These are phyloP conservation scores for Drosophila lacertosa DNA, from an alignment of 1,140 invertebrate species.

Conservation along the genomic window DNA sequence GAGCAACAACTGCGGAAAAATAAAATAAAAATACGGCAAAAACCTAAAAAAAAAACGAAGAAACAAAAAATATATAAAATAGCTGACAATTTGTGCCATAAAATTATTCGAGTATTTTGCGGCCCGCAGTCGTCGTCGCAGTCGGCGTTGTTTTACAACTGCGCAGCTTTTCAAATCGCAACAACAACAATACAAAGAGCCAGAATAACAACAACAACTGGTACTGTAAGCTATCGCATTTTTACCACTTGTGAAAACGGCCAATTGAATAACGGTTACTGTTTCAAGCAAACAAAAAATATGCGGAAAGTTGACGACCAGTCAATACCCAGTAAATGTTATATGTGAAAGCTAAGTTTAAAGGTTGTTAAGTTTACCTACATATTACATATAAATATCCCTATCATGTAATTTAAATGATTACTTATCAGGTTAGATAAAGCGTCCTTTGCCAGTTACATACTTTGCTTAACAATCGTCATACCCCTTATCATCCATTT, in stretches of 20 bases:
- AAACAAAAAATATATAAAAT: constrained; percentile 30
- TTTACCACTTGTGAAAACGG: not conserved
- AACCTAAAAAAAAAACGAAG: too few relatives aligned
- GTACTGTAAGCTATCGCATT: constrained; percentile 31
- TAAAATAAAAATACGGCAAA: constrained; percentile 8
- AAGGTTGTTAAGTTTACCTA: too few relatives aligned
- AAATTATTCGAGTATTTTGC: constrained; percentile 54
- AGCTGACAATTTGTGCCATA: constrained; percentile 62
- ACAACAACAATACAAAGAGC: constrained; percentile 16
- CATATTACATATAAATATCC: too few relatives aligned
- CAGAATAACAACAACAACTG: constrained; percentile 6
- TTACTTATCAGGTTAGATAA: too few relatives aligned
- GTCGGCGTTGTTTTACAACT: constrained; percentile 48
- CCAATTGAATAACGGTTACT: constrained; percentile 11
- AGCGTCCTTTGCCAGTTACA: too few relatives aligned
- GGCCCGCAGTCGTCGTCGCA: constrained; percentile 17
- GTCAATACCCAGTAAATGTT: not conserved
- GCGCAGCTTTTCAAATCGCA: constrained; percentile 43
- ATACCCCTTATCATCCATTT: too few relatives aligned
- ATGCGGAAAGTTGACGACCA: not conserved
- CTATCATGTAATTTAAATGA: too few relatives aligned
- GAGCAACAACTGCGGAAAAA: constrained; percentile 56
- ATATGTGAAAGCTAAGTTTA: too few relatives aligned
- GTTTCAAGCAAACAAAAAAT: not conserved
- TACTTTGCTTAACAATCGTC: too few relatives aligned